phyloP scores from a whole-genome alignment of 2,113 vertebrate species.

The Oncorhynchus masou region DNA sequence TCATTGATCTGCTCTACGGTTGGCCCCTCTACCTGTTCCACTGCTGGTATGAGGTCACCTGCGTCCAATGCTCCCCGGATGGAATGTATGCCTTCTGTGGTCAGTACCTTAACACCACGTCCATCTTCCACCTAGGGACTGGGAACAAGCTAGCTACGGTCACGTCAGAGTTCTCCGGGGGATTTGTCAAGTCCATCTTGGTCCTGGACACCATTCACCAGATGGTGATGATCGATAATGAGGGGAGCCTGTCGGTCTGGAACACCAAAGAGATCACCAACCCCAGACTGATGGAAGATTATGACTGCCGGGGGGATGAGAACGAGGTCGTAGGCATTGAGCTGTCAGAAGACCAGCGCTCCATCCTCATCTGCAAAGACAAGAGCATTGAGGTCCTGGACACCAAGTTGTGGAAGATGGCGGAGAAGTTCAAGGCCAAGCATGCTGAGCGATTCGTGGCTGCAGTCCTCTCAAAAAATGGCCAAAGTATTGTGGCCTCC shows the following conservation, averaged over 20 bases:
- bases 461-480: constrained; percentile 92
- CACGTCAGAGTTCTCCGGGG: constrained; percentile 94
- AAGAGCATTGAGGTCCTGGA: constrained; percentile 94
- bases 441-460: constrained; percentile 91
- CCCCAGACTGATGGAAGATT: constrained; percentile 93
- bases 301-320: constrained; percentile 92
- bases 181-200: constrained; percentile 96
- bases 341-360: constrained; percentile 94
- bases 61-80: constrained; percentile 93
- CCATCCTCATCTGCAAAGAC: constrained; percentile 95
- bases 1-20: constrained; percentile 92
- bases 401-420: constrained; percentile 91
- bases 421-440: constrained; percentile 96
- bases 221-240: constrained; percentile 97
- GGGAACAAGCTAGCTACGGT: constrained; percentile 94
- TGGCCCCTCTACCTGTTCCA: constrained; percentile 99
- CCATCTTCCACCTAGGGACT: constrained; percentile 92
- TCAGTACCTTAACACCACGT: constrained; percentile 92
- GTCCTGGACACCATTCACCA: constrained; percentile 90
- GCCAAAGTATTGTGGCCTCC: constrained; percentile 95
- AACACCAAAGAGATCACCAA: constrained; percentile 91
- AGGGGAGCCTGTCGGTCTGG: constrained; percentile 96
- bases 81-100: constrained; percentile 95
- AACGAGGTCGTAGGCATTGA: constrained; percentile 93
- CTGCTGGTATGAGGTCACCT: constrained; percentile 98